These are phyloP conservation scores for Macrophya annulata DNA, from an alignment of 2,888 invertebrate species.

Conservation along the genomic window DNA sequence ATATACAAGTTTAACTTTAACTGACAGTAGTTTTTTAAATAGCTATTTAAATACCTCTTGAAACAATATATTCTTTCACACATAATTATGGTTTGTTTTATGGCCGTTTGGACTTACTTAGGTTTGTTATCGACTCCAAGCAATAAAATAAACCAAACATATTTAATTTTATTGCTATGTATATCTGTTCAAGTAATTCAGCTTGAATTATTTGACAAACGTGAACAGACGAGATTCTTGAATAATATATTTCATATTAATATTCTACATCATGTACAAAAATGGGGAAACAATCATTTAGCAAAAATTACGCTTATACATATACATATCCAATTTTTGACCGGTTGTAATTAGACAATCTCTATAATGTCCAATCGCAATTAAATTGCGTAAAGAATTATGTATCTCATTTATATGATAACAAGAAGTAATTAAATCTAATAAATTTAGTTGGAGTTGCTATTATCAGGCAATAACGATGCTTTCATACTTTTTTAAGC, in stretches of 20 bases:
- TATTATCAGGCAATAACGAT: conserved; percentile 1
- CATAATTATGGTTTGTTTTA: neutral
- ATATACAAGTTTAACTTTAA: neutral
- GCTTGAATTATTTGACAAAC: too few relatives aligned
- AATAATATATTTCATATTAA: neutral
- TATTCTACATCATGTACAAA: too few relatives aligned
- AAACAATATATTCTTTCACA: neutral
- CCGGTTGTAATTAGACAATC: conserved; percentile 5
- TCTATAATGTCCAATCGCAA: neutral
- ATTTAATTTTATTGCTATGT: too few relatives aligned
- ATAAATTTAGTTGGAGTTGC: neutral
- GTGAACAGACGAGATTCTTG: neutral
- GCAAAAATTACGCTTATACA: too few relatives aligned
- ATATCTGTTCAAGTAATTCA: too few relatives aligned
- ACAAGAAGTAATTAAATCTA: neutral
- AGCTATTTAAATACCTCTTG: neutral
- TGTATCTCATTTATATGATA: neutral
- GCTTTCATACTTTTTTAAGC: neutral
- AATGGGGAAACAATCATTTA: too few relatives aligned
- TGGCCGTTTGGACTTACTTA: neutral
- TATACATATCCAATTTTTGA: neutral
- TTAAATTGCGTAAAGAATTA: neutral
- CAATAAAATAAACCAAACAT: neutral
- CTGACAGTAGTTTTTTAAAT: neutral
- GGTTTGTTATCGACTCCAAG: neutral